Base-by-base conservation (phyloP, 2,888 invertebrate species). In the Mesopsocus fuscifrons region DNA sequence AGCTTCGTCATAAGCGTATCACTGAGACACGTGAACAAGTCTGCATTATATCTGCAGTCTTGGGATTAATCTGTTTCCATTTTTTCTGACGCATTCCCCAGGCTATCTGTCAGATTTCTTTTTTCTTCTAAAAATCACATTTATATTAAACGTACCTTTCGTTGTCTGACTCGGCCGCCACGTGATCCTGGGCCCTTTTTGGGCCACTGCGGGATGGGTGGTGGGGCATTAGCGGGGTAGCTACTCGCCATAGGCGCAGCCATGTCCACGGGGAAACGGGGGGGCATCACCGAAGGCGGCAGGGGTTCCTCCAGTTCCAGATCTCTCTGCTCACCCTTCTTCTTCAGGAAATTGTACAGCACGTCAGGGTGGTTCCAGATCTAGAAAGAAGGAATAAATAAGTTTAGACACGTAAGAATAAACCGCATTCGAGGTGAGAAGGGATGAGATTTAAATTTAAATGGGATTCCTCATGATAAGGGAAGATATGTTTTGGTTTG, bases 321-420 rank as follows among this genome's bases (percentile, higher is more conserved):
- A 61, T 87, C 87, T 53, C 72, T 67, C 52, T 74, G 74, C 23
- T 68, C 74, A 18, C 77, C 77, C 50, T 77, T 79, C 57, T 87
- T 87, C 55, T 77, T 79, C 45, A 91, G 60, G 56, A 87, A 88
- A 57, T 88, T 80, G 58, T 85, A 89, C 21, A 91, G 59, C 15
- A 91, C 85, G 58, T 91, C 91, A 0, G 91, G 89, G 62, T 91
- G 91, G 58, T 91, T 91, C 91, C 91, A 91, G 52, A 91, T 89
- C 71, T 74, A 53, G 15, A 54, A 54, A 45, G 23, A 44, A 22
- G 15, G 9, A 40, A 6, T 41, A 26, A 34, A 34, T 2, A 42
- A 33, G 3, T 16, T 16, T 16, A 49, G 58, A 52, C 58, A 79
- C 79, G 71, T 97, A 97, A 58, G 94, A 95, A 59, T 97, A 97